Evolutionary conservation across 2,797 vertebrate genomes (phyloP), one percentile per base, ranked within the genome.

Genomic region (Anomalospiza imberbis): DNA sequence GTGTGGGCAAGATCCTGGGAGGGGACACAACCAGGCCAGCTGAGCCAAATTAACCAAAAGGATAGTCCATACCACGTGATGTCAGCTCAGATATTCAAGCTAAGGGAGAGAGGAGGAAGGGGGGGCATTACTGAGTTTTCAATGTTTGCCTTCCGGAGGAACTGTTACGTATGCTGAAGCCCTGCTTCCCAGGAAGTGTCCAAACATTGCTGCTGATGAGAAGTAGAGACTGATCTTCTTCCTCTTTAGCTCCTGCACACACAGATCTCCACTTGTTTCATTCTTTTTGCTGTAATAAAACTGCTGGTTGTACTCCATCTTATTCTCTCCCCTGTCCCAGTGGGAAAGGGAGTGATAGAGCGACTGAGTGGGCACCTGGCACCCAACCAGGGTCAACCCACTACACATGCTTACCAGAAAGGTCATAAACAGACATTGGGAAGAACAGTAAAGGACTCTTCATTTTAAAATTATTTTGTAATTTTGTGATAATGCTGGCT

Each of bases 151-250:
- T 25, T 25, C 26, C 8, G 5, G 40, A 45, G 50, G 26, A 54
- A 4, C 12, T 20, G 5, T 36, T 31, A 12, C 1, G 1, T 0
- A 2, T 20, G 50, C 40, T 45, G 60, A 63, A 65, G 38, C 16
- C 61, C 40, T 54, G 26, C 40, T 36, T 53, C n/a, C 20, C 3
- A 15, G 32, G 26, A 36, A 36, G 26, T 25, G 16, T 25, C 32
- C 1, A 1, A 31, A 53, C 32, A 44, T 45, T 0, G 0, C 6
- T 45, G 32, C 40, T 45, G 60, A 25, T 45, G 26, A 60, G 26
- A 44, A 25, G 16, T 2, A 31, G 31, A 44, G 26, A 54, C 26
- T 31, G 60, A 44, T 29, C 10, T 19, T 34, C 13, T 7, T 31
- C 16, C 16, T 44, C 20, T 34, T 29, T 9, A 54, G 38, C 38